Conservation (phyloP, 2,113 vertebrate genomes). For the Tyrannus savana region DNA sequence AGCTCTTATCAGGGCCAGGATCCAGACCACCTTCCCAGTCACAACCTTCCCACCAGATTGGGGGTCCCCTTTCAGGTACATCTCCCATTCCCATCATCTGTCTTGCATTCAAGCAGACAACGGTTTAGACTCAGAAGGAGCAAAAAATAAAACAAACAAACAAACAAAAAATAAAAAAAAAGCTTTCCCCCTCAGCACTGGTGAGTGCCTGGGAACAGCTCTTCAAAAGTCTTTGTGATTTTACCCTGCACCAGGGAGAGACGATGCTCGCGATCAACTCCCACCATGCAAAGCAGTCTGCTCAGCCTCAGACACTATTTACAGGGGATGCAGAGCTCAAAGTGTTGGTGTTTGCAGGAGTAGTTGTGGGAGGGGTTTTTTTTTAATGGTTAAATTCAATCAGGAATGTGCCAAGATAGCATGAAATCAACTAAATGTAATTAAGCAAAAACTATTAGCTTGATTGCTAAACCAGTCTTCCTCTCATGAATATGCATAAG, state of each 20-base stretch:
- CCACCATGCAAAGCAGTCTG: background rate
- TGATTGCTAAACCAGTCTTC: conserved; percentile 66
- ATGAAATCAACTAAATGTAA: conserved; percentile 62
- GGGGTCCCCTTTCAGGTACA: background rate
- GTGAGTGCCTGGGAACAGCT: background rate
- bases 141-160: background rate
- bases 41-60: background rate
- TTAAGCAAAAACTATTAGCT: conserved; percentile 64
- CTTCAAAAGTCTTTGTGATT: background rate
- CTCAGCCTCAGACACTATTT: background rate
- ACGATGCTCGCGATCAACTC: background rate
- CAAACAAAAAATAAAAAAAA: too few relatives aligned
- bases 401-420: conserved; percentile 47
- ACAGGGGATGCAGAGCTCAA: background rate
- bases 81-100: background rate
- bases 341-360: background rate
- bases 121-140: background rate
- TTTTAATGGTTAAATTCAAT: conserved; percentile 33
- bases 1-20: background rate
- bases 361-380: background rate
- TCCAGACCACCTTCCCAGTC: background rate
- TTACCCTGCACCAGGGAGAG: background rate
- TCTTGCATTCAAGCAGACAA: background rate
- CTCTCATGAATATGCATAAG: conserved; percentile 53
- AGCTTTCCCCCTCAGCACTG: background rate